Evolutionary conservation across 2,888 invertebrate genomes (phyloP), one percentile per base, ranked within the genome.

Genomic region (Scaptomyza caliginosa): DNA sequence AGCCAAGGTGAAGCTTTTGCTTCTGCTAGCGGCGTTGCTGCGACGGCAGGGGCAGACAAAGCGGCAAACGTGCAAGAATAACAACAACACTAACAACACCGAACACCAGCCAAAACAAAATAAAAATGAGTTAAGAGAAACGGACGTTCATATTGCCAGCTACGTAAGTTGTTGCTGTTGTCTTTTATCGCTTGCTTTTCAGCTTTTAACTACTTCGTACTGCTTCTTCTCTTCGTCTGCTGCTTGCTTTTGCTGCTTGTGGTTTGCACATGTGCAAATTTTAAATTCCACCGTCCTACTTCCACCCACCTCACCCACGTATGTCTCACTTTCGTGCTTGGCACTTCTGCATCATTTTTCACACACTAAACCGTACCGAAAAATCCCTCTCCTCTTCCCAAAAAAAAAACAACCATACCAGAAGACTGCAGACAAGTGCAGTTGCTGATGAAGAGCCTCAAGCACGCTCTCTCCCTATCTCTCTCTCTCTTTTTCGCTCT

Each of bases 101-200:
- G 40, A 65, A 51, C 43, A 45, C 28, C 45, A 46, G 45, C 32
- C 50, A 57, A 67, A 76, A 63, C 59, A 72, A 83, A 79, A 72
- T 57, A 72, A 85, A 82, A 86, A 82, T 78, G 68, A 86, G 79
- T 83, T 75, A 82, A 86, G 67, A 82, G 76, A 78, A 80, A 70
- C 79, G 79, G 79, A 75, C 83, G 79, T 72, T 85, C 75, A 60
- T 78, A 77, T 70, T 65, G 77, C 74, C 68, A 74, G 60, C 70
- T 52, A 39, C 46, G 48, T 54, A 55, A 51, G 46, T 30, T 67
- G 34, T 40, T 64, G 42, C 46, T 51, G 36, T 52, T 48, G 73
- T 46, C 55, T 72, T 45, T 50, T 59, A 39, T 43, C 38, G 54
- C 46, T 8, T 48, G 17, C 54, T 67, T 28, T 28, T 60, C 48